Percentiles rank a stretch among this genome's conserved stretches.
Conservation (phyloP, 1,140 invertebrate species). For the Pseudomyrmex dendroicus region DNA sequence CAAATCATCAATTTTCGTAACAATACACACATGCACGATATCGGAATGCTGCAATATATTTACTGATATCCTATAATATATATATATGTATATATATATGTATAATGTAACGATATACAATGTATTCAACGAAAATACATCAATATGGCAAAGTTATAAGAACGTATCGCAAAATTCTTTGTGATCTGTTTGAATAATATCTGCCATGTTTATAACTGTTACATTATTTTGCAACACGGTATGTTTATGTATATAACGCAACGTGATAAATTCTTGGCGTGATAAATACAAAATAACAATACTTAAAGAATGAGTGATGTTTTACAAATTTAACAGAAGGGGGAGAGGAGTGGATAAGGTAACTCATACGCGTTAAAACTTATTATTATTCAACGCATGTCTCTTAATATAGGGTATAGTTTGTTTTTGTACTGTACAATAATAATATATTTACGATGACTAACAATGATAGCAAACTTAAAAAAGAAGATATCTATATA, state of each 20-base stretch:
- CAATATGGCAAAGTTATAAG: slow-evolving; percentile 47
- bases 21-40: slow-evolving; percentile 63
- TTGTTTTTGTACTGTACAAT: slow-evolving; percentile 52
- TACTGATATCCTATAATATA: slow-evolving; percentile 30
- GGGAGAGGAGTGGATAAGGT: slow-evolving; percentile 16
- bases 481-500: slow-evolving; percentile 13
- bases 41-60: slow-evolving; percentile 32
- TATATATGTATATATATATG: slow-evolving; percentile 8
- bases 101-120: slow-evolving; percentile 33
- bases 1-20: slow-evolving; percentile 40
- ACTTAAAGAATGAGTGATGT: slow-evolving; percentile 21
- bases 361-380: slow-evolving; percentile 53
- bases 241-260: slow-evolving; percentile 51
- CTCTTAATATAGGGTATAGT: slow-evolving; percentile 12
- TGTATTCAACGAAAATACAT: slow-evolving; percentile 46
- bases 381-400: slow-evolving; percentile 49
- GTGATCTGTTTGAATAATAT: slow-evolving; percentile 14
- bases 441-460: slow-evolving; percentile 51
- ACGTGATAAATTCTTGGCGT: slow-evolving; percentile 8
- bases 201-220: slow-evolving; percentile 5
- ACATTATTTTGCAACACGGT: slow-evolving; percentile 39
- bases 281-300: slow-evolving; percentile 50
- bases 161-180: slow-evolving; percentile 36
- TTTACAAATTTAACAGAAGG: slow-evolving; percentile 47
- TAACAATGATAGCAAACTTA: slow-evolving; percentile 46